Evolutionary conservation across 2,888 invertebrate species (phyloP).

Genomic region (Archips crataeganus): DNA sequence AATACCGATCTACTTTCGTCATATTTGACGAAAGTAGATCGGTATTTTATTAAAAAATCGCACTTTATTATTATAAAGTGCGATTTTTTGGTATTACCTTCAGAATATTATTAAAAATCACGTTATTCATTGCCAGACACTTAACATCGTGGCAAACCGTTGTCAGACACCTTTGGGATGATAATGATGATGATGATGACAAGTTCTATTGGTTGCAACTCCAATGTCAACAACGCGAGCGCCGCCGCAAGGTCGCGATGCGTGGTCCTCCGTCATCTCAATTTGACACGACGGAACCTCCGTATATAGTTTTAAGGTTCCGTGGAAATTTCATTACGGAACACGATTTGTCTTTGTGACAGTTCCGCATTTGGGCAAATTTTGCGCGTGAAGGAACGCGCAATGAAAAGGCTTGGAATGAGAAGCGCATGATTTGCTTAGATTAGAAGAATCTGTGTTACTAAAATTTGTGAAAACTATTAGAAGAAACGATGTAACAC

Average conservation of each 20-base stretch:
- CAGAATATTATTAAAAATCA: too few species aligned
- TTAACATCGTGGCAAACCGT: too few species aligned
- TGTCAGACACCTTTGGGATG: too few species aligned
- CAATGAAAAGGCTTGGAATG: not conserved
- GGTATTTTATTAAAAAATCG: too few species aligned
- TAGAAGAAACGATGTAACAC: too few species aligned
- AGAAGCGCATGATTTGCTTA: not conserved
- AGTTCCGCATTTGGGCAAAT: constrained; percentile 25
- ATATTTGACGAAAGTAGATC: too few species aligned
- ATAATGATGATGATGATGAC: too few species aligned
- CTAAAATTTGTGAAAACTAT: not conserved
- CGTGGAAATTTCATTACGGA: constrained; percentile 51
- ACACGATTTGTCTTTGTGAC: constrained; percentile 42
- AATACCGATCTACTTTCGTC: too few species aligned
- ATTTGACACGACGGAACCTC: constrained; percentile 63
- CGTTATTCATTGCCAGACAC: too few species aligned
- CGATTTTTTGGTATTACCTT: too few species aligned
- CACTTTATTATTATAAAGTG: too few species aligned
- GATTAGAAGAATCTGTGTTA: not conserved
- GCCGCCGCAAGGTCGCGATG: constrained; percentile 42
- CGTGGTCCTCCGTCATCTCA: constrained; percentile 67
- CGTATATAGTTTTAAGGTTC: constrained; percentile 56
- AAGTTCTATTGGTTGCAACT: not conserved
- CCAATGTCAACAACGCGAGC: constrained; percentile 44
- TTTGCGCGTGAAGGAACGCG: constrained; percentile 23